Evolutionary conservation across 2,888 invertebrate species (phyloP).

Genomic region (Clunio marinus): DNA sequence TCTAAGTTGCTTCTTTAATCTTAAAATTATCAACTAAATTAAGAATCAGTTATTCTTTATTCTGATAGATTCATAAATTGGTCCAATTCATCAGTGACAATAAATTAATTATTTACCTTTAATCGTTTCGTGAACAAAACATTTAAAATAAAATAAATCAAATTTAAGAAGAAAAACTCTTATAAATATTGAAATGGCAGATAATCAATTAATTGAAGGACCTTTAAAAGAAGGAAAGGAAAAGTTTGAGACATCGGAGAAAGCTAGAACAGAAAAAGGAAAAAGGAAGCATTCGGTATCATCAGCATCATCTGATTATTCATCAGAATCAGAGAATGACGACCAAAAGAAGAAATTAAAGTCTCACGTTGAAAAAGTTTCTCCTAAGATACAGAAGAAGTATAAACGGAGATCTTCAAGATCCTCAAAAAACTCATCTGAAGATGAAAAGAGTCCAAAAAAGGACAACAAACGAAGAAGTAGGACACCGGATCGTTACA

Average conservation of each 20-base stretch:
- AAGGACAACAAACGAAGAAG: not conserved
- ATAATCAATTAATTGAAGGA: no score
- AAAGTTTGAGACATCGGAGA: not conserved
- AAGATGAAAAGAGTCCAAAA: not conserved
- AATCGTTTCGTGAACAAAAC: no score
- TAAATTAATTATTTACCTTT: no score
- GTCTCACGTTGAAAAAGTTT: slow-evolving; percentile 21
- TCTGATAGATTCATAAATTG: no score
- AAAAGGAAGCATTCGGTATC: slow-evolving; percentile 26
- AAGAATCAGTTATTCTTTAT: no score
- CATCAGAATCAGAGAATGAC: not conserved
- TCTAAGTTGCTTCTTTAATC: no score
- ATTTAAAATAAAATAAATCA: no score
- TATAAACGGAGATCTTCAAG: not conserved
- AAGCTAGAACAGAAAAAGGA: not conserved
- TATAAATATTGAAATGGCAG: no score
- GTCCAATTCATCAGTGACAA: no score
- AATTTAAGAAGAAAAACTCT: no score
- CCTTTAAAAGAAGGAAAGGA: not conserved
- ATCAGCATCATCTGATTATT: not conserved
- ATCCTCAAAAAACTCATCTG: not conserved
- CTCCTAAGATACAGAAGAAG: not conserved
- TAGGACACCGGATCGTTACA: not conserved
- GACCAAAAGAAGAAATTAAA: not conserved
- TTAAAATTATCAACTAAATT: no score